phyloP scores from a whole-genome alignment of 2,888 invertebrate species.

The Listrodromus nycthemerus region DNA sequence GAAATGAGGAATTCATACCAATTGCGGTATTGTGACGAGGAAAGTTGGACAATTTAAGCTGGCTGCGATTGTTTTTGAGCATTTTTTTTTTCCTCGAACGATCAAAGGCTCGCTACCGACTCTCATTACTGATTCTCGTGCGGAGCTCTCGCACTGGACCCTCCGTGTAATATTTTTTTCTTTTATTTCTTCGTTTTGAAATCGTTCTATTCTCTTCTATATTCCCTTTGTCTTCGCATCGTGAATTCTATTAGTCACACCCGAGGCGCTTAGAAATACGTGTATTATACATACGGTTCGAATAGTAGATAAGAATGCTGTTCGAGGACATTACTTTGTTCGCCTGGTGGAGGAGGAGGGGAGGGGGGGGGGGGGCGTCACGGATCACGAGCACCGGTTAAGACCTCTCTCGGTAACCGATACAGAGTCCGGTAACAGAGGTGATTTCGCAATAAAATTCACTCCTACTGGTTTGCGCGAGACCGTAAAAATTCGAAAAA shows the following conservation, averaged over 20 bases:
- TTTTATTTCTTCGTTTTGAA: slow-evolving; percentile 14
- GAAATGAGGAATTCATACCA: slow-evolving; percentile 13
- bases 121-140: slow-evolving; percentile 53
- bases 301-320: slow-evolving; percentile 59
- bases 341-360: slow-evolving; percentile 7
- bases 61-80: background rate
- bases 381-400: slow-evolving; percentile 59
- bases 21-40: background rate
- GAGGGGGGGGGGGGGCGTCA: slow-evolving; percentile 39
- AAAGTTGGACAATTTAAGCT: background rate
- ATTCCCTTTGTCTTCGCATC: slow-evolving; percentile 60
- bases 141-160: slow-evolving; percentile 45
- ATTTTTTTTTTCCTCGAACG: background rate
- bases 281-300: slow-evolving; percentile 47
- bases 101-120: slow-evolving; percentile 19
- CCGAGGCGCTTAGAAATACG: slow-evolving; percentile 59
- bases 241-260: slow-evolving; percentile 65
- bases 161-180: slow-evolving; percentile 22
- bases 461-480: slow-evolving; percentile 16
- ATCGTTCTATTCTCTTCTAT: slow-evolving; percentile 47
- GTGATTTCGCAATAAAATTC: slow-evolving; percentile 56
- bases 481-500: background rate
- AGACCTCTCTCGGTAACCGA: slow-evolving; percentile 50
- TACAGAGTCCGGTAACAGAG: slow-evolving; percentile 34
- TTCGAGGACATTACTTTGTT: slow-evolving; percentile 59